These are phyloP conservation scores for Actinopyga echinites DNA, from an alignment of 53 echinoderm and acorn worm species.

Conservation along the genomic window DNA sequence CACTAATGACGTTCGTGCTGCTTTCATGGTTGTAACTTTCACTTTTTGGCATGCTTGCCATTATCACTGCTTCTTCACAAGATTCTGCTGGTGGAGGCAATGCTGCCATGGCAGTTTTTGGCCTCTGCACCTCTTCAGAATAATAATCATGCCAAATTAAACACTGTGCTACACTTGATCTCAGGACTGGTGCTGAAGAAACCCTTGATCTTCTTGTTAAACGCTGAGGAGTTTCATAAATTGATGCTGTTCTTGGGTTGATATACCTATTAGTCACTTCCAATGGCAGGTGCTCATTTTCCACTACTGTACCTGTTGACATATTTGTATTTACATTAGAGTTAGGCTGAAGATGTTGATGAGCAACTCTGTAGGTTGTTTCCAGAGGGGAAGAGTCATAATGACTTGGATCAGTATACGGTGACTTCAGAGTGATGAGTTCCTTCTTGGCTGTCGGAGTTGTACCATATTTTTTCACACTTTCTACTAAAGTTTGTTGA, in stretches of 20 bases:
- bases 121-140: constrained; percentile 1
- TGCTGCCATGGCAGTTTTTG: constrained; percentile 46
- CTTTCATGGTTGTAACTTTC: background rate
- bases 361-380: constrained; percentile 80
- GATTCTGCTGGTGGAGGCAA: background rate
- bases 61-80: background rate
- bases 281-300: constrained; percentile 49
- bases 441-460: background rate
- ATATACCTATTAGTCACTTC: constrained; percentile 73
- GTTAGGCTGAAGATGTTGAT: constrained; percentile 88
- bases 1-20: background rate
- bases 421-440: constrained; percentile 49
- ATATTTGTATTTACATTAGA: constrained; percentile 80
- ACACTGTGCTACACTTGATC: constrained; percentile 88
- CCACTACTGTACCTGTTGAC: constrained; percentile 83
- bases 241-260: constrained; percentile 75
- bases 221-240: constrained; percentile 75
- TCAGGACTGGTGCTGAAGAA: constrained; percentile 72
- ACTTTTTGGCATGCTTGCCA: background rate
- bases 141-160: constrained; percentile 72
- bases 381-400: constrained; percentile 44
- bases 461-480: constrained; percentile 40
- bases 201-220: constrained; percentile 63
- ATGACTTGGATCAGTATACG: constrained; percentile 64
- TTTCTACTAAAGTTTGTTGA: constrained; percentile 76